Conservation (phyloP, 2,113 vertebrate genomes). For the Rhinoptilus africanus region DNA sequence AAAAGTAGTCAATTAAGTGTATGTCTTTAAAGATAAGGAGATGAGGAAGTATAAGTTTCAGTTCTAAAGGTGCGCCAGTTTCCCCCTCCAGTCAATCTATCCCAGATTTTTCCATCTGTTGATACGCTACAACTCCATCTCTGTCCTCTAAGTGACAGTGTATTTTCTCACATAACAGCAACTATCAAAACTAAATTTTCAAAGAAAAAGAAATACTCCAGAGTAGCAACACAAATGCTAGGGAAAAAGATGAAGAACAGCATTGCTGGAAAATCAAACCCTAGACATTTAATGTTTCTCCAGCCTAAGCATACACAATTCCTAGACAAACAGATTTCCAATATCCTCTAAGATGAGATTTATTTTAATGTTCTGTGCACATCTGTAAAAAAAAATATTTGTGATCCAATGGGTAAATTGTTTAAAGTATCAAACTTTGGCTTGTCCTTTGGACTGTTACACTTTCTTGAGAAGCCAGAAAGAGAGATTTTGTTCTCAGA, state of each 20-base stretch:
- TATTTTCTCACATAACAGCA: background rate
- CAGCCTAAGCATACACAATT: background rate
- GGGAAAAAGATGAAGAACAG: background rate
- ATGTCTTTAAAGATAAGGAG: background rate
- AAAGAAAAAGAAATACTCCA: background rate
- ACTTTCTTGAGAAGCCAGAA: background rate
- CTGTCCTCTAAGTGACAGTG: background rate
- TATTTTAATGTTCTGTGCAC: background rate
- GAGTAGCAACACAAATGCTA: background rate
- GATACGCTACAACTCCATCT: background rate
- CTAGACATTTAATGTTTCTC: background rate
- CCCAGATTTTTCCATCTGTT: background rate
- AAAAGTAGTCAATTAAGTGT: background rate
- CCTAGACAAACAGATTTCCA: background rate
- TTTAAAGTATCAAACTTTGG: background rate
- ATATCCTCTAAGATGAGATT: background rate
- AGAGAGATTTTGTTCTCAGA: background rate
- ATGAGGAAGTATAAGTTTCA: background rate
- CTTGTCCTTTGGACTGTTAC: background rate
- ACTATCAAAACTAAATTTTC: background rate
- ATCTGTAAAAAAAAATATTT: background rate
- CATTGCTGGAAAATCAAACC: background rate
- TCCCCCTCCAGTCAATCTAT: rapidly evolving
- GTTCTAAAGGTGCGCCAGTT: rapidly evolving
- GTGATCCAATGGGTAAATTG: background rate